Evolutionary conservation across 2,797 vertebrate species (phyloP), one percentile per base, ranked within the genome.

Genomic region (Pangasius macronema): DNA sequence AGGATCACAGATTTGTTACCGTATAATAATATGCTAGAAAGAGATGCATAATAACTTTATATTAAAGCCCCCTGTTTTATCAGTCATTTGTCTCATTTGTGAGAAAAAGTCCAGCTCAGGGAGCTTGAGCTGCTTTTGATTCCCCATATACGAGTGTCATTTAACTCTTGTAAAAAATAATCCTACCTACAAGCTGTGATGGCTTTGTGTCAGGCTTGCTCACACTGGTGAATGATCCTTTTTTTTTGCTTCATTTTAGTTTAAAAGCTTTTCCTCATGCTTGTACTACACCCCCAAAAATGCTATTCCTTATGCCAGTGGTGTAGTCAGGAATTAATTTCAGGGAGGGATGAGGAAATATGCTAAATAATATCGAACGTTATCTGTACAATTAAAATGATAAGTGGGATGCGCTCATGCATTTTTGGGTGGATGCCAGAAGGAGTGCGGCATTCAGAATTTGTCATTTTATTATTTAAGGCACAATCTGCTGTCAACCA

Each of bases 281-380:
- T 42, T 61, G 42, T 16, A 13, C 22, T 82, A 24, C 4, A 27
- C 9, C 20, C 24, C 20, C 10, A 39, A 80, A 55, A 36, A 27
- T 5, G 0, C 55, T 42, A 42, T 61, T 59, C 11, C 7, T 81
- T 13, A 39, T 39, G 30, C 77, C 33, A 24, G 49, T 79, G n/a
- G 30, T 79, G 51, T 55, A 36, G 76, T 59, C 53, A 59, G 76
- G 51, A 33, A 79, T 55, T 79, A 20, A 61, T 81, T 81, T 61
- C 11, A 39, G 55, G 55, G 55, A 80, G 1, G 18, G 33, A 81
- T 59, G 77, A 81, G 57, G 5, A 81, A 16, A 42, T 67, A 83
- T 51, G 63, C 27, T 10, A 30, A 67, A n/a, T 83, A 67, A 82
- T 82, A 65, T 82, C 27, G 20, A 16, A 1, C 36, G 9, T 63